Evolutionary conservation across 2,113 vertebrate species (phyloP), one percentile per base, ranked within the genome.

Genomic region (Burhinus bistriatus): DNA sequence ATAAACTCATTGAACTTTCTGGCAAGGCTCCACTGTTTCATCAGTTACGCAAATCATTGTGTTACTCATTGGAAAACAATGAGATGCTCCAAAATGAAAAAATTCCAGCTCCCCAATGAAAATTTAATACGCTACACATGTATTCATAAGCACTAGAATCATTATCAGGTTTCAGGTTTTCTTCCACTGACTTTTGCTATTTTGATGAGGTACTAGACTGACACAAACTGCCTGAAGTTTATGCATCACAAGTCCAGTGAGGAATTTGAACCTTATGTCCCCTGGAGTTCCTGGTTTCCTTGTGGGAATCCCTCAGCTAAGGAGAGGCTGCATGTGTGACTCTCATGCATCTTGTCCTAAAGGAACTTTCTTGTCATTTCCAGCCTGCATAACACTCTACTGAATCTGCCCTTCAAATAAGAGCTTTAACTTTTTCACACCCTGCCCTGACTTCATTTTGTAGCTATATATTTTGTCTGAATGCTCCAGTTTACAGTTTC

Each of bases 1-100:
- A 87, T 66, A 89, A 97, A 83, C 49, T 97, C 88, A 85, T 78
- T 96, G 93, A 95, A 96, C 27, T 64, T 97, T 93, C 91, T 90
- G 62, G 69, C 62, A 87, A 94, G 55, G 76, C 51, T 89, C 29
- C 71, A 45, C 38, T 58, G 26, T 84, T 96, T 93, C 89, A 73
- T 93, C 84, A 86, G 78, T 96, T 92, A 91, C 3, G 0, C 85
- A 44, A 40, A 87, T 90, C 26, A 90, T 90, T 83, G 57, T 86
- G 30, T 89, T 95, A 83, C 65, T 84, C 65, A 79, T 34, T 42
- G 45, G 34, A 32, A 97, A 97, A 96, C 32, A 92, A 69, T 32
- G n/a, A 96, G 11, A 69, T 76, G 15, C 25, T 79, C 19, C 32
- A 88, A 68, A 71, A 88, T 47, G 19, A 83, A 84, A 81, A 91